phyloP scores from a whole-genome alignment of 1,140 invertebrate genomes.

The Popillia japonica region DNA sequence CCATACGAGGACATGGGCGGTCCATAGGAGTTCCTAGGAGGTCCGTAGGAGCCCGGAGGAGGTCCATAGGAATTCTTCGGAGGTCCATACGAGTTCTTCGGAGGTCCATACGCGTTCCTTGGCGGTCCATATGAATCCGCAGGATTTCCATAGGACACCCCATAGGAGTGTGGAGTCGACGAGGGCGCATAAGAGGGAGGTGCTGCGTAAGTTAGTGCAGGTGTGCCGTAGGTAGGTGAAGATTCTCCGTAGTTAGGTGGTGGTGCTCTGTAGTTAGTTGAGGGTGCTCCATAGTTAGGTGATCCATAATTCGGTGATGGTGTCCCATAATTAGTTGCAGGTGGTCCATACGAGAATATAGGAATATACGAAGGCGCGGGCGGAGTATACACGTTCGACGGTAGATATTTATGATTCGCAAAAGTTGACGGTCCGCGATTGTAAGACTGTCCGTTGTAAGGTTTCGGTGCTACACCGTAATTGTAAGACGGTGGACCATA shows the following conservation, averaged over 20 bases:
- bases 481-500: background rate
- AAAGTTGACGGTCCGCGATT: too few species aligned
- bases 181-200: background rate
- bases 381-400: too few species aligned
- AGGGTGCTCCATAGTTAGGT: conserved; percentile 37
- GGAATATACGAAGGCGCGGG: too few species aligned
- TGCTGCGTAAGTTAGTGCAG: background rate
- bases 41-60: too few species aligned
- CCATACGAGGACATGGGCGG: background rate
- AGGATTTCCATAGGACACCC: too few species aligned
- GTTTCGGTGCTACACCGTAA: background rate
- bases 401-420: too few species aligned
- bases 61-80: too few species aligned
- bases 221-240: conserved; percentile 19
- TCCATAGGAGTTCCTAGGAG: too few species aligned
- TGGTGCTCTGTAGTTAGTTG: conserved; percentile 33
- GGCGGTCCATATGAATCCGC: too few species aligned
- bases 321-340: background rate
- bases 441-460: background rate
- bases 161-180: too few species aligned
- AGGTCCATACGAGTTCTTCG: too few species aligned
- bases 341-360: background rate
- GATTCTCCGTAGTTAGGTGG: conserved; percentile 26
- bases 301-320: background rate
- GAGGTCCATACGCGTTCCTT: too few species aligned